Evolutionary conservation across 2,113 vertebrate genomes (phyloP), one percentile per base, ranked within the genome.

Genomic region (Clarias magur): DNA sequence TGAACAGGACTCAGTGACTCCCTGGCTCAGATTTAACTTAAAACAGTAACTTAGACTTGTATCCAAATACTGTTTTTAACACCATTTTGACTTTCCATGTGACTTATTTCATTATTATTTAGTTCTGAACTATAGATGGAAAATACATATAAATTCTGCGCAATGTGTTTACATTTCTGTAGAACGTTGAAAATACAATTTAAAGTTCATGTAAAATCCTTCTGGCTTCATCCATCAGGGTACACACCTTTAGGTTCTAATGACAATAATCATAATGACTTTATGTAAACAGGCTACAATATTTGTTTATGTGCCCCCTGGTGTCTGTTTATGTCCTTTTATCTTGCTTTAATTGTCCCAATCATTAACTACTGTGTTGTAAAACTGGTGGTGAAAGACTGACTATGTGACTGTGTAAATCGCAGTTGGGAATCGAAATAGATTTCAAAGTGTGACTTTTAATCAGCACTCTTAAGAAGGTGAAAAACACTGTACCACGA

Each of bases 381-480:
- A 54, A 48, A 48, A 48, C 48, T 21, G 70, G 53, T 59, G 48
- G 3, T 85, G 27, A 70, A 84, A 73, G 11, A 84, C 67, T 30
- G 23, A 60, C 13, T 34, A 30, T 19, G 78, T 30, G 27, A 80
- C 27, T 0, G 11, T 5, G 19, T 57, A 21, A 68, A 67, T 21
- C 10, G 12, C 48, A 83, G 16, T 34, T 57, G 23, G 53, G 38
- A 78, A 11, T 65, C 15, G 48, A 79, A 79, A 80, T 59, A 80
- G 78, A 59, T 34, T 59, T 30, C 3, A 34, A 34, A 80, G 56
- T 60, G 81, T 67, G 81, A 83, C 30, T 73, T 30, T 56, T 48
- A 38, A 75, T 85, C 30, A 75, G 70, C 83, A 76, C 57, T 21
- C 62, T 85, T 48, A n/a, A 30, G 4, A n/a, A 48, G 79, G 60